These are phyloP conservation scores for Ctenopoma multispine DNA, from an alignment of 2,797 vertebrate genomes.

Conservation along the genomic window DNA sequence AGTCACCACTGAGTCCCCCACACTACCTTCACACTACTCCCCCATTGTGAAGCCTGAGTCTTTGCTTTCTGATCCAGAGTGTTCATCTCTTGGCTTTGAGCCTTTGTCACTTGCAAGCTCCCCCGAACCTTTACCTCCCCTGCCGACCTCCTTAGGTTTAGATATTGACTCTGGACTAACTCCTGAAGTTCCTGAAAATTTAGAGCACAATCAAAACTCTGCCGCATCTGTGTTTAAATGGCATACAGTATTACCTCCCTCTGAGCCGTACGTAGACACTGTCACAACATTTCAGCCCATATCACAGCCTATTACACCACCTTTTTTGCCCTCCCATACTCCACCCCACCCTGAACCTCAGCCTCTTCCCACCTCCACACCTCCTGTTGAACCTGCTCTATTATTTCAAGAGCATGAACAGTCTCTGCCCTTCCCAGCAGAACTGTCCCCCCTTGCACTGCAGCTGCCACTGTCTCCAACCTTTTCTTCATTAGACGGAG, in stretches of 20 bases:
- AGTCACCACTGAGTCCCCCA: conserved; percentile 26
- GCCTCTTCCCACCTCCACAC: conserved; percentile 12
- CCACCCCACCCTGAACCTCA: conserved; percentile 31
- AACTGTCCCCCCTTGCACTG: conserved; percentile 73
- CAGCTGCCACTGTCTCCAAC: conserved; percentile 76
- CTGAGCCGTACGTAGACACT: conserved; percentile 52
- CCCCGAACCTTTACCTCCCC: conserved; percentile 64
- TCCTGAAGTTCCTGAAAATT: conserved; percentile 12
- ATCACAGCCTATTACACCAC: conserved; percentile 8
- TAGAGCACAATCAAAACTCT: not conserved
- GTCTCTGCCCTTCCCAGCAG: conserved; percentile 69
- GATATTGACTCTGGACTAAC: conserved; percentile 38
- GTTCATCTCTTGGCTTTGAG: conserved; percentile 67
- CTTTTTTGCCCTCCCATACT: conserved; percentile 40
- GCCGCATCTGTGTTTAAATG: conserved; percentile 67
- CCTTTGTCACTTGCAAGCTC: conserved; percentile 69
- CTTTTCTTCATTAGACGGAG: conserved; percentile 75
- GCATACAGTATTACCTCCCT: conserved; percentile 75
- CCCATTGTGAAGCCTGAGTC: conserved; percentile 16
- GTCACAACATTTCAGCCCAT: conserved; percentile 63
- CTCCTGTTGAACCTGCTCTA: conserved; percentile 28
- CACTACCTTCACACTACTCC: conserved; percentile 34
- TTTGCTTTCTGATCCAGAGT: conserved; percentile 60
- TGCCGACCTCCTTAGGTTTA: conserved; percentile 51
- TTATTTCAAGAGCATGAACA: conserved; percentile 71